Base-by-base conservation (phyloP, 1,140 invertebrate species). In the Drosophila saltans region DNA sequence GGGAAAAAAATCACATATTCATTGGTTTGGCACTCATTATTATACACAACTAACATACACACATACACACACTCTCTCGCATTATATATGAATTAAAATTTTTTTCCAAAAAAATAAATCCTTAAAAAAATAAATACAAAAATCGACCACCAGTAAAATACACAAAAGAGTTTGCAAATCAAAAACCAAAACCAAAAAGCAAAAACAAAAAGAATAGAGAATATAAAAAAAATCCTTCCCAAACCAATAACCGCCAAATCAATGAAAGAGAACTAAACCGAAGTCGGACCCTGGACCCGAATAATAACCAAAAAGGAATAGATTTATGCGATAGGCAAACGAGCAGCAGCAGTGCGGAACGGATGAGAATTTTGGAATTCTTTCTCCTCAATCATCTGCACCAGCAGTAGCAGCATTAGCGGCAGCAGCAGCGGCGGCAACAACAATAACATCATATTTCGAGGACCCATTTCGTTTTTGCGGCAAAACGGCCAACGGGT, bases 31-130 rank as follows among this genome's bases (percentile, higher is more conserved):
- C 45, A 48, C 45, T 48, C 45, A 52, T 24, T 26, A 10, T 52
- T 26, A 52, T 52, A 52, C 45, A 52, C 45, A 24, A 52, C 45
- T 52, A 26, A 6, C 45, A 24, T 52, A 52, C 21, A 52, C 45
- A 52, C 45, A 52, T 52, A 52, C 45, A 52, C 45, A 52, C 45
- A 52, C 45, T 52, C 45, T 52, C 45, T 52, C 45, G 45, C 45
- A 9, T 52, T 52, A 52, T 52, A 52, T 26, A 52, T 10, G 45
- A 52, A 52, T 52, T 52, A 52, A 52, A 26, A 26, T 52, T 52
- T 52, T 52, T 52, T 26, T 24, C 2, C 16, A 16, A 52, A 26
- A 52, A 52, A 8, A 21, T 7, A 45, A 52, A 52, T 26, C 45
- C 45, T 52, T 24, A 26, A 52, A 48, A 48, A 21, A 24, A 16